Evolutionary conservation across 2,113 vertebrate species (phyloP), one percentile per base, ranked within the genome.

Genomic region (Hemibates koningsi): DNA sequence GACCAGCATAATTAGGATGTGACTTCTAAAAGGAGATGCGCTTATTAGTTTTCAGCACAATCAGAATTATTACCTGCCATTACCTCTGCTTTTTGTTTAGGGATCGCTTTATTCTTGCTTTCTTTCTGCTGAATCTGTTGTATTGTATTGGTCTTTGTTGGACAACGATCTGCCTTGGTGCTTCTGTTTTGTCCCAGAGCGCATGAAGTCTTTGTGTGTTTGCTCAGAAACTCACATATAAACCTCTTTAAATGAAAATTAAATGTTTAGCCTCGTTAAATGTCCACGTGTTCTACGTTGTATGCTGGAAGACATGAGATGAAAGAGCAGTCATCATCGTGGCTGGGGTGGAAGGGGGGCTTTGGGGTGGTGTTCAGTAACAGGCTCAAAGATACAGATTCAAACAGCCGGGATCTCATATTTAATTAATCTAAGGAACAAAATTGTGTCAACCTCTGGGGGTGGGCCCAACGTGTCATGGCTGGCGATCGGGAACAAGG

Each of bases 211-310:
- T 53, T 5, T 82, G 54, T 82, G 61, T 86, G 90, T 92, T 84
- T 57, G 85, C 32, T 38, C 88, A 92, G 94, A 95, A 96, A 90
- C 88, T 94, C 85, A 12, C 71, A 76, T 32, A 19, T 48, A 76
- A 48, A 50, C 24, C 41, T 16, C 41, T 29, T 48, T 27, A 73
- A 17, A 73, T 45, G 5, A 73, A 73, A 43, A 43, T 27, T 4
- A 73, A 3, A 45, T 29, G 24, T 76, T 50, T 50, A 29, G 14
- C 43, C 9, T 50, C 6, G 10, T 50, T 78, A 8, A 32, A 50
- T n/a, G 71, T 50, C 68, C 41, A 45, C 9, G 3, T 73, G 68
- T 73, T 73, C 38, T 71, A 43, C 7, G 2, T 6, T 71, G 29
- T 61, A 9, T 63, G 32, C 57, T 34, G 29, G 57, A 61, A 61